phyloP scores from a whole-genome alignment of 1,140 invertebrate genomes.

The Augochlora pura region DNA sequence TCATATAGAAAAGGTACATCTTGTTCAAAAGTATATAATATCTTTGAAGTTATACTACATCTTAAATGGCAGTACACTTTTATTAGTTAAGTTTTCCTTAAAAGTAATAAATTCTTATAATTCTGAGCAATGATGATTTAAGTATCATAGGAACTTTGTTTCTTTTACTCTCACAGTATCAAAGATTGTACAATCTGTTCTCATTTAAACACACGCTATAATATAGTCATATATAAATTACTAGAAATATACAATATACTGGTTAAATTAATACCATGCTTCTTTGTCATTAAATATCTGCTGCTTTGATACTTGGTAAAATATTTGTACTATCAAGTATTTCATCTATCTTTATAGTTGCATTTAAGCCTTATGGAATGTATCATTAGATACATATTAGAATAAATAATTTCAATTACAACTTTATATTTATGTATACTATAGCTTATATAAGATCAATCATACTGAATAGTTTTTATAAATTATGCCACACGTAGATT shows the following conservation, averaged over 20 bases:
- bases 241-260: slow-evolving; percentile 18
- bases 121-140: slow-evolving; percentile 42
- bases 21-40: background rate
- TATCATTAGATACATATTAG: background rate
- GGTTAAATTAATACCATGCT: slow-evolving; percentile 9
- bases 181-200: background rate
- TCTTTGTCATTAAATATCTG: background rate
- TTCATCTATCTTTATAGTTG: background rate
- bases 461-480: background rate
- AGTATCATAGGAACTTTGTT: slow-evolving; percentile 43
- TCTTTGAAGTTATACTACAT: slow-evolving; percentile 11
- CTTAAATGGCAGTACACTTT: slow-evolving; percentile 19
- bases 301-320: background rate
- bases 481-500: slow-evolving; percentile 8
- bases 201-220: background rate
- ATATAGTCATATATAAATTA: slow-evolving; percentile 3
- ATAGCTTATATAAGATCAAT: background rate
- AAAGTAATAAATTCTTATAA: slow-evolving; percentile 23
- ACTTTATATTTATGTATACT: background rate
- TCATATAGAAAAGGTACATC: slow-evolving; percentile 19
- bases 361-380: background rate
- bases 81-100: slow-evolving; percentile 7
- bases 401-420: slow-evolving; percentile 10
- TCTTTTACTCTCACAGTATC: slow-evolving; percentile 3
- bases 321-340: slow-evolving; percentile 36